Conservation (phyloP, 2,797 vertebrate species). For the Phrynocephalus forsythii region DNA sequence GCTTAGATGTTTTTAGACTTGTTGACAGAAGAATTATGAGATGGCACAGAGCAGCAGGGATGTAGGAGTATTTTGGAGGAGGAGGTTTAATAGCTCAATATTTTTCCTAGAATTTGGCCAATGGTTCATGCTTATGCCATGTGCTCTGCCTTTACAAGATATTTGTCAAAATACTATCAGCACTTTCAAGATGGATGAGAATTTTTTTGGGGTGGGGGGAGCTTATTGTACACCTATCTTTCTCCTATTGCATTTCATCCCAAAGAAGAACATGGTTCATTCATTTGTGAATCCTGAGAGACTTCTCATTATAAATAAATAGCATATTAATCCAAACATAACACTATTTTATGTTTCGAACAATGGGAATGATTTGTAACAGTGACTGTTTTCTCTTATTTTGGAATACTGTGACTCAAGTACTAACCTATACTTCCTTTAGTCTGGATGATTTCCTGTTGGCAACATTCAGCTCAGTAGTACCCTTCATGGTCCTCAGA, state of each 20-base stretch:
- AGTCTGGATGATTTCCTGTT: not conserved
- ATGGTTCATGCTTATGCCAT: not conserved
- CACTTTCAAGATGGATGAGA: not conserved
- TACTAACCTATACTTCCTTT: not conserved
- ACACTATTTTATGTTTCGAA: not conserved
- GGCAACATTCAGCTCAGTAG: not conserved
- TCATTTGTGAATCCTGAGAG: not conserved
- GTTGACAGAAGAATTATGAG: constrained; percentile 6
- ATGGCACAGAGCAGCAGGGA: constrained; percentile 21
- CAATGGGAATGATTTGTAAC: not conserved
- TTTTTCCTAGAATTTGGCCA: constrained; percentile 29
- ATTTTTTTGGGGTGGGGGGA: not conserved
- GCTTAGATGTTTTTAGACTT: constrained; percentile 10
- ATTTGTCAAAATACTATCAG: not conserved
- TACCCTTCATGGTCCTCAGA: not conserved
- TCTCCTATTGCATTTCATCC: not conserved
- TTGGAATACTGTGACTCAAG: not conserved
- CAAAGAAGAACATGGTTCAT: not conserved
- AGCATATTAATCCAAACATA: not conserved
- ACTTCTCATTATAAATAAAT: not conserved
- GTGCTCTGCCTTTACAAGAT: not conserved
- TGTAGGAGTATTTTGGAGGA: constrained; percentile 19
- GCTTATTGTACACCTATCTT: not conserved
- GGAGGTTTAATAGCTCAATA: constrained; percentile 21
- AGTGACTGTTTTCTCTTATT: not conserved